These are phyloP conservation scores for Galleria mellonella DNA, from an alignment of 1,140 invertebrate genomes.

Conservation along the genomic window DNA sequence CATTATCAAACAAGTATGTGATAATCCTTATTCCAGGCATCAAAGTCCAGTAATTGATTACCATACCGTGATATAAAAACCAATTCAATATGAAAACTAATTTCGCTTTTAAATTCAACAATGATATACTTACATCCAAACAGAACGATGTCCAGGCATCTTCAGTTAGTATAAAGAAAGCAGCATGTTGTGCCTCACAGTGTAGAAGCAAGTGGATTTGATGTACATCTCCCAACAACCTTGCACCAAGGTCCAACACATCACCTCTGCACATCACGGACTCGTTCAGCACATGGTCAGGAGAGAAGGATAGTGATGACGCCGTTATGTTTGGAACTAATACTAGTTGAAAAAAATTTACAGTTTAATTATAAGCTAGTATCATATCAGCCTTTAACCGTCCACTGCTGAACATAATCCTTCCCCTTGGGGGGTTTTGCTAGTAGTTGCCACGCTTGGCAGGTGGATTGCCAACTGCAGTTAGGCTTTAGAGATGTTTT, in stretches of 20 bases:
- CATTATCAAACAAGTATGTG: too few relatives aligned
- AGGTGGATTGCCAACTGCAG: too few relatives aligned
- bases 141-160: conserved; percentile 37
- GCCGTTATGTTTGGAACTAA: conserved; percentile 10
- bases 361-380: background rate
- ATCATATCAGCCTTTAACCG: too few relatives aligned
- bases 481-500: too few relatives aligned
- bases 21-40: too few relatives aligned
- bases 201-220: conserved; percentile 21
- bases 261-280: conserved; percentile 4
- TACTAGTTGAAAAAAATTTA: conserved; percentile 3
- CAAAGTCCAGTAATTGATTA: too few relatives aligned
- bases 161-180: conserved; percentile 44
- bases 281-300: background rate
- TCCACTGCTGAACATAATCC: background rate
- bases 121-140: conserved; percentile 23
- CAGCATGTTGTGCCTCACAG: conserved; percentile 25
- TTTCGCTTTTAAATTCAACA: too few relatives aligned
- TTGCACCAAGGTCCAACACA: conserved; percentile 42
- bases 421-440: too few relatives aligned
- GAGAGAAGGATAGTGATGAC: conserved; percentile 2
- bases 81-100: too few relatives aligned
- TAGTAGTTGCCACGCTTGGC: too few relatives aligned
- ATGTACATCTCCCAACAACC: conserved; percentile 43
- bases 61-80: too few relatives aligned